Conservation (phyloP, 1,140 invertebrate genomes). For the Teleogryllus occipitalis region DNA sequence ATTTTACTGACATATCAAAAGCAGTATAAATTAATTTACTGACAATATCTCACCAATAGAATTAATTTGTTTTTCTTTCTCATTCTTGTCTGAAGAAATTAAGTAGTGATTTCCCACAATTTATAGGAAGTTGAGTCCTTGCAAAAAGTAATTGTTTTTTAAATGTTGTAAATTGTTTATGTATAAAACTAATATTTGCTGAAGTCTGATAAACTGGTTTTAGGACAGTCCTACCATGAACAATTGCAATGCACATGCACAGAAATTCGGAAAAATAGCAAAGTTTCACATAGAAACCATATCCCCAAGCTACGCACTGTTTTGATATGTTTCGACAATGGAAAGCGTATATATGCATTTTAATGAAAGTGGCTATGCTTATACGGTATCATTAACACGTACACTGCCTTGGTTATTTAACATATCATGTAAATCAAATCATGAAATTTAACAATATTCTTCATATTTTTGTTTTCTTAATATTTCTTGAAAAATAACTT, state of each 20-base stretch:
- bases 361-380: not conserved
- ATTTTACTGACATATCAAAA: too few relatives aligned
- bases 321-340: not conserved
- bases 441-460: not conserved
- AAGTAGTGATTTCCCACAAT: too few relatives aligned
- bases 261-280: not conserved
- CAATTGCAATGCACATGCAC: not conserved
- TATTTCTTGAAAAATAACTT: slow-evolving; percentile 2
- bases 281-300: not conserved
- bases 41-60: not conserved
- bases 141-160: too few relatives aligned
- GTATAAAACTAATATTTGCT: too few relatives aligned
- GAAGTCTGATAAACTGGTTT: not conserved
- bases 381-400: not conserved
- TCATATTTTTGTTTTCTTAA: not conserved
- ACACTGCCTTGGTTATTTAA: not conserved
- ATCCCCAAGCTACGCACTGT: not conserved
- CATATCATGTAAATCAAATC: not conserved
- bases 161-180: too few relatives aligned
- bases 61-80: too few relatives aligned
- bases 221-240: not conserved
- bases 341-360: not conserved
- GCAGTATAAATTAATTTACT: not conserved
- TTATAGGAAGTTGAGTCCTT: too few relatives aligned
- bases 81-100: too few relatives aligned